Evolutionary conservation across 2,797 vertebrate genomes (phyloP).

Genomic region (Pangasius macronema): DNA sequence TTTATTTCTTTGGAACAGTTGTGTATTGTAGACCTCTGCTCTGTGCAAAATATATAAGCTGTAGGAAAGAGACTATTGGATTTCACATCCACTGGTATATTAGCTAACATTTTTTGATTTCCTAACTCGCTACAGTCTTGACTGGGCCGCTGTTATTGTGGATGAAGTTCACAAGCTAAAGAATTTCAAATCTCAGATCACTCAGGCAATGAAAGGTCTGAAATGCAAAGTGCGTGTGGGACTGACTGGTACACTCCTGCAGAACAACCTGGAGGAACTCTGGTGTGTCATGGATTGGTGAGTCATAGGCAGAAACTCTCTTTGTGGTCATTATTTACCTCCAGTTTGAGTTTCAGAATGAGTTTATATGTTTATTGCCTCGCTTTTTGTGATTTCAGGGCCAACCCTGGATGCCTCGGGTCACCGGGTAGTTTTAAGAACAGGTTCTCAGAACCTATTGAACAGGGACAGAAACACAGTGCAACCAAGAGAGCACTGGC

Average conservation of each 20-base stretch:
- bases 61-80: not conserved
- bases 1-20: not conserved
- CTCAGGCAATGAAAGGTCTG: constrained; percentile 89
- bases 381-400: constrained; percentile 74
- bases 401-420: constrained; percentile 87
- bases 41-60: not conserved
- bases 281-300: constrained; percentile 99
- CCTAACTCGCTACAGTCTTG: constrained; percentile 71
- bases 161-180: constrained; percentile 96
- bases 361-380: not conserved
- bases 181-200: constrained; percentile 91
- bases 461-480: constrained; percentile 89
- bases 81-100: not conserved
- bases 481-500: constrained; percentile 90
- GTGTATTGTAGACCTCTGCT: not conserved
- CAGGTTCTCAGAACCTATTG: constrained; percentile 87
- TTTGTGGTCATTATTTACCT: not conserved
- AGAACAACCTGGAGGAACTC: constrained; percentile 95
- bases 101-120: not conserved
- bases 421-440: constrained; percentile 81
- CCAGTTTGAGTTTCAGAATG: not conserved
- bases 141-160: constrained; percentile 91
- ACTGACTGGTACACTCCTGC: constrained; percentile 94
- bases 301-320: constrained; percentile 46
- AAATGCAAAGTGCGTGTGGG: constrained; percentile 86